Base-by-base conservation (phyloP, 2,797 vertebrate species). In the Harpagifer antarcticus region DNA sequence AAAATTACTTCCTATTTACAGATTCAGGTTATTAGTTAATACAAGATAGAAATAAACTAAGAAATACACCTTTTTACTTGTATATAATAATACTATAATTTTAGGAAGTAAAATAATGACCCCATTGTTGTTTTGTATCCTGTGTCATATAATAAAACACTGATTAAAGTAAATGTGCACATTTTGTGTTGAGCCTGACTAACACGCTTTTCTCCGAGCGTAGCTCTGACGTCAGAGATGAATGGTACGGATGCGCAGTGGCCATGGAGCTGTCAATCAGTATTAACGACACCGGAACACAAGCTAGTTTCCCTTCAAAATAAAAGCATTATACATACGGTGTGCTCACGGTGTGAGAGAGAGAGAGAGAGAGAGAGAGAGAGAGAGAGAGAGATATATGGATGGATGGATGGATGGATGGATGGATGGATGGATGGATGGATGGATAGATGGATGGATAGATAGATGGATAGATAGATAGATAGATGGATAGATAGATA, bases 201-300 rank as follows among this genome's bases (percentile, higher is more conserved):
- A 86, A 90, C 88, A 86, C 70, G 87, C 82, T 78, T 55, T 59
- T 77, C 74, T 67, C 54, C 47, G 20, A 85, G 80, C 89, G 89
- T 89, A 55, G 55, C 47, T 87, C 63, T 91, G 92, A 94, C 93
- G 93, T 93, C 88, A 91, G 55, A 89, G 71, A 77, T 87, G 85
- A 86, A 85, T 47, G 70, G 72, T 33, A 40, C 27, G 42, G 68
- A 79, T 73, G 84, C 87, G 88, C 90, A 88, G 62, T 83, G 66
- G 65, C 53, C 43, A 58, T 1, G 53, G 19, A 71, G 63, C 54
- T 59, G 74, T 75, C 82, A 68, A 14, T 65, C 16, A 47, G 9
- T 0, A 3, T 40, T 0, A 57, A 59, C 12, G 3, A 40, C 3
- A 59, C 73, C 79, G 87, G 89, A 90, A 90, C 5, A 37, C 15